A percentile compares a stretch with the other conserved stretches of the same genome.
Evolutionary conservation across 2,888 invertebrate genomes (phyloP).

Genomic region (Macrosoma leucophasiata): DNA sequence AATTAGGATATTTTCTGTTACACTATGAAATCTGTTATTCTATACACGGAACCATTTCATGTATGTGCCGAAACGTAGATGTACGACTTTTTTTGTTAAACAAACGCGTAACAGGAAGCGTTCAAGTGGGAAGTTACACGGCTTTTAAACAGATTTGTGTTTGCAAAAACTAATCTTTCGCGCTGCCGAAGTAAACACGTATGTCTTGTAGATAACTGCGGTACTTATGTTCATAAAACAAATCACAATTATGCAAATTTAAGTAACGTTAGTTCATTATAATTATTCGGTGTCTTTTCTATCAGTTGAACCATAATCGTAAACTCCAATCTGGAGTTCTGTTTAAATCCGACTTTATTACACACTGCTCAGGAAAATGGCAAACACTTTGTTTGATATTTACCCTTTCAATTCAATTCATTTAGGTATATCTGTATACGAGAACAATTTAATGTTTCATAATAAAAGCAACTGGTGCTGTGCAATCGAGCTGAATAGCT

Average conservation of each 20-base stretch:
- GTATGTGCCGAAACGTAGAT: slow-evolving; percentile 33
- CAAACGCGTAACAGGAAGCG: slow-evolving; percentile 45
- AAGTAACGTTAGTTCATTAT: slow-evolving; percentile 12
- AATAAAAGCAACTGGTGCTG: too few species aligned
- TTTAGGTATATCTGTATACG: too few species aligned
- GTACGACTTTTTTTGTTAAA: slow-evolving; percentile 37
- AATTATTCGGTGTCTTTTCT: slow-evolving; percentile 32
- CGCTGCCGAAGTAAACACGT: slow-evolving; percentile 33
- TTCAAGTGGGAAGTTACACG: slow-evolving; percentile 36
- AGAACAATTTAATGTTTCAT: too few species aligned
- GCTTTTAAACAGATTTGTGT: slow-evolving; percentile 1
- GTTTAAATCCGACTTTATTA: slow-evolving; percentile 47
- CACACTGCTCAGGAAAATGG: slow-evolving; percentile 36
- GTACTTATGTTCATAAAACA: slow-evolving; percentile 1
- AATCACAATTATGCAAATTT: slow-evolving; percentile 4
- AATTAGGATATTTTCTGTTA: too few species aligned
- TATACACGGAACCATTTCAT: too few species aligned
- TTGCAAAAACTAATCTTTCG: slow-evolving; percentile 4
- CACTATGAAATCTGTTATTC: too few species aligned
- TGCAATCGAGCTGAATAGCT: too few species aligned
- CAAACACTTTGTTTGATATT: too few species aligned
- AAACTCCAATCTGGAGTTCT: slow-evolving; percentile 58
- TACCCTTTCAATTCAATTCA: too few species aligned
- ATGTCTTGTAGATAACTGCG: slow-evolving; percentile 17
- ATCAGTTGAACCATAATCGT: slow-evolving; percentile 59